These are phyloP conservation scores for Drosophila bocqueti DNA, from an alignment of 1,140 invertebrate species.

Conservation along the genomic window DNA sequence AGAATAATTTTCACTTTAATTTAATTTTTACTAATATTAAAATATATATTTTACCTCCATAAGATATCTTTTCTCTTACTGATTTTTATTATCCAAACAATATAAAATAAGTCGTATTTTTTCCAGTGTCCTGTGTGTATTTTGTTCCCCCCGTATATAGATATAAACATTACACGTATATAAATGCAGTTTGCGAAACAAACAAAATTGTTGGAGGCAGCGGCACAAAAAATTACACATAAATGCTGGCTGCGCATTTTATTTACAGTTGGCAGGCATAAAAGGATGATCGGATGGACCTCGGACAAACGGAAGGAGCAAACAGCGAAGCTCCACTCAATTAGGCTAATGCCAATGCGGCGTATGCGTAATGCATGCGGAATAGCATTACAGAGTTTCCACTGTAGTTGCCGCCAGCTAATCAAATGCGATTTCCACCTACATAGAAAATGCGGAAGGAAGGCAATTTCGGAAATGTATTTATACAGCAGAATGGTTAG, in stretches of 20 bases:
- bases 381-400: slow-evolving; percentile 18
- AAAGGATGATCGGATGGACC: slow-evolving; percentile 71
- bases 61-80: background rate
- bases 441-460: slow-evolving; percentile 30
- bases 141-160: slow-evolving; percentile 1
- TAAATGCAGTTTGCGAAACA: slow-evolving; percentile 64
- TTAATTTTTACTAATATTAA: background rate
- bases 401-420: slow-evolving; percentile 41
- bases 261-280: slow-evolving; percentile 75
- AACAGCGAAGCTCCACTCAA: slow-evolving; percentile 62
- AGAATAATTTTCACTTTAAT: background rate
- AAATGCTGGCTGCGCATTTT: slow-evolving; percentile 78
- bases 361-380: slow-evolving; percentile 62
- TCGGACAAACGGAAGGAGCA: slow-evolving; percentile 8
- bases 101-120: background rate
- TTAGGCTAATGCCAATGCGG: slow-evolving; percentile 72
- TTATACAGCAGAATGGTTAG: slow-evolving; percentile 12
- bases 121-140: background rate
- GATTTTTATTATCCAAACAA: background rate
- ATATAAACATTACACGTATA: slow-evolving; percentile 40
- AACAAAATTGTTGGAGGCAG: slow-evolving; percentile 29
- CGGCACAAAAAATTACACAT: slow-evolving; percentile 48
- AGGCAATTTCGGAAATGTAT: slow-evolving; percentile 32
- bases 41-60: background rate
- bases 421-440: slow-evolving; percentile 56